phyloP scores from a whole-genome alignment of 2,113 vertebrate species.

The Chionomys nivalis region DNA sequence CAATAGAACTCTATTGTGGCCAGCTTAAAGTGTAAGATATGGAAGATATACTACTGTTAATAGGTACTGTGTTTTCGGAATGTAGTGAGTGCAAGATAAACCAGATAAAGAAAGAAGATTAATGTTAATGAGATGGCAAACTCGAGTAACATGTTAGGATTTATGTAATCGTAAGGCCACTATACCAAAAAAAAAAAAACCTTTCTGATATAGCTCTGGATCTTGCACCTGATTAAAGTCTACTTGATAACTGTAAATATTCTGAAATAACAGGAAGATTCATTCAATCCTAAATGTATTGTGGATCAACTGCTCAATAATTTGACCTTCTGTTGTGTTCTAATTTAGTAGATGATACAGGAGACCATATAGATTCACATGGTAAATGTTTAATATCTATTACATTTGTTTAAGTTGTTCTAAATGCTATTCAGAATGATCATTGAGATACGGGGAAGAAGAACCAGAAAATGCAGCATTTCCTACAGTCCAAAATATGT shows the following conservation, averaged over 20 bases:
- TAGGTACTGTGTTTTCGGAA: neutral
- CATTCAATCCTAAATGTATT: neutral
- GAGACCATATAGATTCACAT: neutral
- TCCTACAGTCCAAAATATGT: neutral
- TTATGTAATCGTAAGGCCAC: neutral
- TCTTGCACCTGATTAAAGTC: neutral
- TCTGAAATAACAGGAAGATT: neutral
- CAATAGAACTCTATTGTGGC: neutral
- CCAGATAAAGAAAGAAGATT: neutral
- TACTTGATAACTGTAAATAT: neutral
- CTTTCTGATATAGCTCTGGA: neutral
- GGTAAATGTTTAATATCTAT: neutral
- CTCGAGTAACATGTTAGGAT: neutral
- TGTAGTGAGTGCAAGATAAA: neutral
- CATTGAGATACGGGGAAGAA: neutral
- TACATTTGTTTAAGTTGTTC: neutral
- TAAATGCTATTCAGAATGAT: neutral
- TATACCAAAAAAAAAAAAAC: constrained; percentile 35
- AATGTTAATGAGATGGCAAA: neutral
- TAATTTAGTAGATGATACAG: neutral
- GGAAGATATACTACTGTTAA: neutral
- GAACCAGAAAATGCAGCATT: neutral
- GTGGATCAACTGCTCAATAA: neutral
- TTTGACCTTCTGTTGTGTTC: neutral
- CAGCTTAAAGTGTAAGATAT: neutral